Evolutionary conservation across 2,113 vertebrate species (phyloP).

Genomic region (Gopherus flavomarginatus): DNA sequence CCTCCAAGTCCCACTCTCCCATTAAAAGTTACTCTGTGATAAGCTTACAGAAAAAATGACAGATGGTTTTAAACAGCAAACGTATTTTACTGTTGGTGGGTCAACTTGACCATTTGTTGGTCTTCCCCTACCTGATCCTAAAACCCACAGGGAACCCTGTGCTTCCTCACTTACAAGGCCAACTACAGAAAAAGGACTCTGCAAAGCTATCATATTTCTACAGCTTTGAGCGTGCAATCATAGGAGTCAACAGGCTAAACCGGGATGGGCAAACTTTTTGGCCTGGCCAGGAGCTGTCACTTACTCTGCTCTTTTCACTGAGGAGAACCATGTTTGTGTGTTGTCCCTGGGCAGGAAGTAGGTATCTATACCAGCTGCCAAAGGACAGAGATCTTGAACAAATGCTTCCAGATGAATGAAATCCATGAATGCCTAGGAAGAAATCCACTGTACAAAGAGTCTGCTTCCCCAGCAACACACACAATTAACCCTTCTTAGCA

Average conservation of each 20-base stretch:
- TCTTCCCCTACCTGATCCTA: not conserved
- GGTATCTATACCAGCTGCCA: not conserved
- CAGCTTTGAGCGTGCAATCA: not conserved
- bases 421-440: not conserved
- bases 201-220: not conserved
- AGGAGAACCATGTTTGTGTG: rapidly evolving
- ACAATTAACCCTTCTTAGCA: not conserved
- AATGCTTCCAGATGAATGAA: not conserved
- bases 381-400: not conserved
- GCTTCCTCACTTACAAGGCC: not conserved
- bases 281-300: not conserved
- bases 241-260: not conserved
- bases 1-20: not conserved
- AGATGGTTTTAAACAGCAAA: not conserved
- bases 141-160: not conserved
- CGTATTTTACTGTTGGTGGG: not conserved
- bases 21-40: not conserved
- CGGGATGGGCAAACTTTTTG: too few relatives aligned
- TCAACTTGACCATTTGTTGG: not conserved
- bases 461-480: not conserved
- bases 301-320: not conserved
- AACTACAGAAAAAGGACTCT: not conserved
- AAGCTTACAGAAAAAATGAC: not conserved
- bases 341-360: not conserved
- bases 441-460: rapidly evolving